Percentiles rank a stretch among this genome's conserved stretches.
These are phyloP conservation scores for Hyalella azteca DNA, from an alignment of 2,888 invertebrate genomes.

Conservation along the genomic window DNA sequence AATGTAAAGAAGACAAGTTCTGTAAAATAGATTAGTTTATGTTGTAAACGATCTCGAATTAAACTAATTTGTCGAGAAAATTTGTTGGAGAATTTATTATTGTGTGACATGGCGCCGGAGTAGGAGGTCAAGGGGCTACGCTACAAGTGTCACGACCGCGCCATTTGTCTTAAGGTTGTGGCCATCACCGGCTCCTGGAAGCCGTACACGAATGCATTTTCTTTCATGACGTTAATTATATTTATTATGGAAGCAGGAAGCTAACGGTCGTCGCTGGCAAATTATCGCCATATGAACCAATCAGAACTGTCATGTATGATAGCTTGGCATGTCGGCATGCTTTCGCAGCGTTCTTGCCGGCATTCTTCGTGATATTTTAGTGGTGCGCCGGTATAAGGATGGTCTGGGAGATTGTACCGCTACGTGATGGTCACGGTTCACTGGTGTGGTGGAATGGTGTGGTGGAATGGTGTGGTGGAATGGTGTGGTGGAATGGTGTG, in stretches of 20 bases:
- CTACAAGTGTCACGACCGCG: not conserved
- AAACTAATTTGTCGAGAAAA: too few relatives aligned
- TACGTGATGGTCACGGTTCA: not conserved
- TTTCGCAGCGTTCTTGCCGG: not conserved
- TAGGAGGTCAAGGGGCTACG: too few relatives aligned
- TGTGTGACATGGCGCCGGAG: too few relatives aligned
- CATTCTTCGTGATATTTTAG: constrained; percentile 2
- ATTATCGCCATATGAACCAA: not conserved
- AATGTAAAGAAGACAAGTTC: too few relatives aligned
- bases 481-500: too few relatives aligned
- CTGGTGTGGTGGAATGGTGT: not conserved
- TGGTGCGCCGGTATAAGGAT: not conserved
- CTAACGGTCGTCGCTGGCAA: not conserved
- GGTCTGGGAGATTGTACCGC: not conserved
- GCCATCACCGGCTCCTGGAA: not conserved
- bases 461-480: not conserved
- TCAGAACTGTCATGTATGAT: constrained; percentile 5
- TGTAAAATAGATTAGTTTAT: too few relatives aligned
- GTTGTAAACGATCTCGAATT: too few relatives aligned
- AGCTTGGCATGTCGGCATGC: not conserved
- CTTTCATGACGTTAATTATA: not conserved
- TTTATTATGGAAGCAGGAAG: constrained; percentile 7
- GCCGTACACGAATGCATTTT: not conserved
- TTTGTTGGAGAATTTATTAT: too few relatives aligned
- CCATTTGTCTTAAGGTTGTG: not conserved